phyloP scores from a whole-genome alignment of 2,797 vertebrate species.

The Thalassophryne amazonica region DNA sequence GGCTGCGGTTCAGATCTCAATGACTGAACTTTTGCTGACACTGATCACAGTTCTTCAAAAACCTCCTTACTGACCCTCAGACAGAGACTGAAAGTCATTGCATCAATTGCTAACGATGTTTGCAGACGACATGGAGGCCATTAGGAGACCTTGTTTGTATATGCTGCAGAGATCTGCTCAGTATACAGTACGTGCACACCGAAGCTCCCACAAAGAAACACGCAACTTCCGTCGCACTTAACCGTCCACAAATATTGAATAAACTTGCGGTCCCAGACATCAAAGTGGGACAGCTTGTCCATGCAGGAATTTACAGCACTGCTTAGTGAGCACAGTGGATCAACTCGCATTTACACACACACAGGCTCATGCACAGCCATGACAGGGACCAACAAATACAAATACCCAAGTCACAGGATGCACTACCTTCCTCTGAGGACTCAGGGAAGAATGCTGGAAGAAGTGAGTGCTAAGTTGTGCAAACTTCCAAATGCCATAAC shows the following conservation, averaged over 20 bases:
- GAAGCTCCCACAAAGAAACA: neutral
- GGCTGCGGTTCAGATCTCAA: slow-evolving; percentile 34
- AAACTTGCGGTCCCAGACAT: slow-evolving; percentile 48
- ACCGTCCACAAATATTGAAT: slow-evolving; percentile 40
- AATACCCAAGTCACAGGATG: slow-evolving; percentile 15
- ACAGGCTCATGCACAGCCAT: slow-evolving; percentile 20
- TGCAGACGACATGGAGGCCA: slow-evolving; percentile 55
- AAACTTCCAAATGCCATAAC: slow-evolving; percentile 41
- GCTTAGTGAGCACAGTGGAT: slow-evolving; percentile 39
- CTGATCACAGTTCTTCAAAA: slow-evolving; percentile 38
- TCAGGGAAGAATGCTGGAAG: slow-evolving; percentile 48
- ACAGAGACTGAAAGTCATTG: slow-evolving; percentile 33
- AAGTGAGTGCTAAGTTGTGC: slow-evolving; percentile 34
- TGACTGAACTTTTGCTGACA: slow-evolving; percentile 34
- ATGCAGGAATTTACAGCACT: slow-evolving; percentile 50
- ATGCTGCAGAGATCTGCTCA: too few species aligned
- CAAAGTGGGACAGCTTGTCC: slow-evolving; percentile 54
- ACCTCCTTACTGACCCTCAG: slow-evolving; percentile 37
- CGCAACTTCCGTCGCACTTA: slow-evolving; percentile 7
- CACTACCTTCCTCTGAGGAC: slow-evolving; percentile 31
- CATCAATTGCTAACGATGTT: slow-evolving; percentile 60
- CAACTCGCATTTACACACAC: slow-evolving; percentile 35
- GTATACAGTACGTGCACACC: slow-evolving; percentile 5
- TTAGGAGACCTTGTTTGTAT: slow-evolving; percentile 23
- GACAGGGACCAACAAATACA: slow-evolving; percentile 28